Evolutionary conservation across 2,797 vertebrate genomes (phyloP).

Genomic region (Melopsittacus undulatus): DNA sequence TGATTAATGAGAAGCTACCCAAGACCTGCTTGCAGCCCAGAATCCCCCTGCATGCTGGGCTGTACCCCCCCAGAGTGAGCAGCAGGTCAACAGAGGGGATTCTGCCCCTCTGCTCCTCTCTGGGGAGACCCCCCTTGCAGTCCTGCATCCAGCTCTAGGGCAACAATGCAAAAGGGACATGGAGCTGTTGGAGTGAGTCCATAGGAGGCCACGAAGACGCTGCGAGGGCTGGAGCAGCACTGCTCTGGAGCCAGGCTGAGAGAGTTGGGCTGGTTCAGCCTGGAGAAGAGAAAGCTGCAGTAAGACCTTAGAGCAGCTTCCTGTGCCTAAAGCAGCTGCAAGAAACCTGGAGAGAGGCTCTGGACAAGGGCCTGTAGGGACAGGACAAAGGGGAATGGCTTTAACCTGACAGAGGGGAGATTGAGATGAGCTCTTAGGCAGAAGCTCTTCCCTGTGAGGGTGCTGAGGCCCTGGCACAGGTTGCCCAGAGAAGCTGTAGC

Average conservation of each 20-base stretch:
- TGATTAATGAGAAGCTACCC: background rate
- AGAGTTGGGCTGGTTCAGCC: background rate
- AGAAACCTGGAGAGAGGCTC: background rate
- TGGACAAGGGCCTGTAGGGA: background rate
- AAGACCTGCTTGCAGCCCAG: background rate
- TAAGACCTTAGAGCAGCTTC: background rate
- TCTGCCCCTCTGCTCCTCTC: background rate
- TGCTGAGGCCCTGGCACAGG: too few relatives aligned
- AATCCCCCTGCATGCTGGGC: background rate
- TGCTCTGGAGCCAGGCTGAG: background rate
- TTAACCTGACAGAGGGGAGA: too few relatives aligned
- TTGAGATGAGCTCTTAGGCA: too few relatives aligned
- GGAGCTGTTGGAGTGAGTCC: background rate
- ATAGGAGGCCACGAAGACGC: background rate
- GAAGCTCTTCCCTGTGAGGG: too few relatives aligned
- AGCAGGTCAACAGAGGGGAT: background rate
- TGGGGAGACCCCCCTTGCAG: background rate
- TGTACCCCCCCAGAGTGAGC: background rate
- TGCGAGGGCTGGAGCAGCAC: background rate
- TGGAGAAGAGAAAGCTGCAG: background rate
- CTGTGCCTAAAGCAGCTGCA: background rate
- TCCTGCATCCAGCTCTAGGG: background rate
- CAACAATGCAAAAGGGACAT: background rate
- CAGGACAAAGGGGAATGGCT: background rate
- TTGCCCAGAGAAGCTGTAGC: background rate